Percentiles rank a stretch among this genome's conserved stretches.
Evolutionary conservation across 2,113 vertebrate species (phyloP).

Genomic region (Saccopteryx bilineata): DNA sequence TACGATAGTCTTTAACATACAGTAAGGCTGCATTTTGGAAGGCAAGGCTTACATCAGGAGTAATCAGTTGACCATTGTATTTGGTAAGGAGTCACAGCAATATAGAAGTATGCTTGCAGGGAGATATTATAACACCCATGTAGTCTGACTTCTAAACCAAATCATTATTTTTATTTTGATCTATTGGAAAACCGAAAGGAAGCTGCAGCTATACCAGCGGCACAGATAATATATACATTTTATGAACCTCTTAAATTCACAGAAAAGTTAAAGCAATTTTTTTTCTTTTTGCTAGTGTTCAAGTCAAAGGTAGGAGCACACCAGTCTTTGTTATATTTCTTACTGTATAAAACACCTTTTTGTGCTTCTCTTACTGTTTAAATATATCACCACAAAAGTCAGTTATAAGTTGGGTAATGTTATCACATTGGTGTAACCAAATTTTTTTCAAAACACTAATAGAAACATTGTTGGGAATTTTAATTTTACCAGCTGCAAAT

Average conservation of each 20-base stretch:
- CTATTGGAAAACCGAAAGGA: conserved; percentile 79
- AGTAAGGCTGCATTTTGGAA: conserved; percentile 70
- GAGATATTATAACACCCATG: conserved; percentile 72
- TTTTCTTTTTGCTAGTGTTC: conserved; percentile 68
- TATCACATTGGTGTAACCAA: conserved; percentile 60
- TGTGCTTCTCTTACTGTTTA: conserved; percentile 60
- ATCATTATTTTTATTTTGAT: conserved; percentile 86
- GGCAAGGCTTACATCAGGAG: conserved; percentile 76
- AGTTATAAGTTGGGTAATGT: conserved; percentile 73
- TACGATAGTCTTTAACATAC: conserved; percentile 79
- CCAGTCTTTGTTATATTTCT: conserved; percentile 56
- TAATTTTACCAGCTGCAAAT: conserved; percentile 69
- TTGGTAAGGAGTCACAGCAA: conserved; percentile 65
- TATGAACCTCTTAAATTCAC: conserved; percentile 73
- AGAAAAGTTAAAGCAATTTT: conserved; percentile 77
- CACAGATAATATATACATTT: conserved; percentile 75
- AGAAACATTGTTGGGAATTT: conserved; percentile 46
- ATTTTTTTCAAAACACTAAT: conserved; percentile 71
- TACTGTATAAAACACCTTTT: conserved; percentile 69
- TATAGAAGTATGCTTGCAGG: conserved; percentile 71
- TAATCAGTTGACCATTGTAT: conserved; percentile 78
- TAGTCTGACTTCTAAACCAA: conserved; percentile 46
- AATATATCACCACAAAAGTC: conserved; percentile 73
- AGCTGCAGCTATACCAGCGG: conserved; percentile 79
- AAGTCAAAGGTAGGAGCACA: conserved; percentile 60